Conservation (phyloP, 2,113 vertebrate genomes). For the Cyrtonyx montezumae region DNA sequence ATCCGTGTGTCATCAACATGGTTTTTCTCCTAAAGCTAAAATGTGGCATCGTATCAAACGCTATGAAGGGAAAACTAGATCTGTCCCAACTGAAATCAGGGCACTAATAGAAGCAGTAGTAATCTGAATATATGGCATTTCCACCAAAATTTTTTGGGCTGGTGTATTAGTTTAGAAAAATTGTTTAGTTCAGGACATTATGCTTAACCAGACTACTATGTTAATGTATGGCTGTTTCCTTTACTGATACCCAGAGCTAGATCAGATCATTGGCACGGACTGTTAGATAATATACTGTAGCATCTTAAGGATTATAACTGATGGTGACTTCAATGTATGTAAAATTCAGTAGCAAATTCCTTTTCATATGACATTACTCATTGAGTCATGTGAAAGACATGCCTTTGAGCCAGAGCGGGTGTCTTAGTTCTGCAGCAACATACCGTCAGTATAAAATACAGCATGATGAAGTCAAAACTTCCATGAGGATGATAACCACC, state of each 20-base stretch:
- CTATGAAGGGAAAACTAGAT: too few species aligned
- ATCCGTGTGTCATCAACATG: too few species aligned
- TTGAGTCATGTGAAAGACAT: background rate
- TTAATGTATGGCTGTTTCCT: background rate
- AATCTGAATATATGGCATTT: background rate
- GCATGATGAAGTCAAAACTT: background rate
- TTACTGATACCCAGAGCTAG: background rate
- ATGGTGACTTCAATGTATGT: background rate
- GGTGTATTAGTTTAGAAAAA: background rate
- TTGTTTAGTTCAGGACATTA: background rate
- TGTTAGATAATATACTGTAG: background rate
- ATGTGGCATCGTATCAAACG: too few species aligned
- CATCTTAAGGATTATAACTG: background rate
- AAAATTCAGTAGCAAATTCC: conserved; percentile 37
- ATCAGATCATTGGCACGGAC: background rate
- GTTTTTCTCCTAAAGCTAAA: too few species aligned
- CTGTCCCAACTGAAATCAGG: too few species aligned
- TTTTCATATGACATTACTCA: conserved; percentile 14
- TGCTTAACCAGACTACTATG: background rate
- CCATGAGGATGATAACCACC: background rate
- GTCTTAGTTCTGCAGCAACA: conserved; percentile 13
- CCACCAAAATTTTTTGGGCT: background rate
- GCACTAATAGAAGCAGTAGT: background rate
- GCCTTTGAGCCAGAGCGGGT: conserved; percentile 3
- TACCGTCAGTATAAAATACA: conserved; percentile 13